A percentile compares a stretch with the other conserved stretches of the same genome.
Conservation (phyloP, 2,888 invertebrate genomes). For the Tipula vernalis region DNA sequence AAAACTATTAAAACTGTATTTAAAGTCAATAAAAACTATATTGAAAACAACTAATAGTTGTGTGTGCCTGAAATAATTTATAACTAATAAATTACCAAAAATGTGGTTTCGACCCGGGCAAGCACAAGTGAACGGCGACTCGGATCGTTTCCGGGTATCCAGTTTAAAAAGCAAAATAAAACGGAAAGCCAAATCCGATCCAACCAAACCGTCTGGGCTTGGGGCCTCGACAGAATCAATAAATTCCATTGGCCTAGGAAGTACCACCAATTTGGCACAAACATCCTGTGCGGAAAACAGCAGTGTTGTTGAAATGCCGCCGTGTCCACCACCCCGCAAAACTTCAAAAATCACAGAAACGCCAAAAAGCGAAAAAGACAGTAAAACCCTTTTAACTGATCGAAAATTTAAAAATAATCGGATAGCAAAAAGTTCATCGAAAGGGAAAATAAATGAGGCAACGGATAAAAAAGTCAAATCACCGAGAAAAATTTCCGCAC, state of each 20-base stretch:
- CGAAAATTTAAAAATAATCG: conserved; percentile 31
- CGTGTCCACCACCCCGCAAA: conserved; percentile 5
- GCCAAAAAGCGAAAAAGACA: conserved; percentile 14
- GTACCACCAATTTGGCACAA: neutral
- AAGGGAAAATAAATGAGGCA: conserved; percentile 24
- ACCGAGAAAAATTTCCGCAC: conserved; percentile 24
- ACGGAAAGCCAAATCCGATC: neutral
- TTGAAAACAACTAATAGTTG: neutral
- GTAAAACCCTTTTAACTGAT: conserved; percentile 28
- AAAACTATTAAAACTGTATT: neutral
- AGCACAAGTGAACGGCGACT: conserved; percentile 13
- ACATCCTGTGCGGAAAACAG: neutral
- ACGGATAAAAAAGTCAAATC: conserved; percentile 24
- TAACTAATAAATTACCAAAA: neutral
- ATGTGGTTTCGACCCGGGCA: conserved; percentile 20
- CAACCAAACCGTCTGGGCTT: neutral
- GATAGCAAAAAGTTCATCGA: conserved; percentile 30
- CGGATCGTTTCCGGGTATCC: conserved; percentile 20
- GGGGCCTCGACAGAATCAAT: neutral
- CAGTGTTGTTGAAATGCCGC: neutral
- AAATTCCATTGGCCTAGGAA: neutral
- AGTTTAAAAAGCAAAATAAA: conserved; percentile 14
- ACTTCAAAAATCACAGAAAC: neutral
- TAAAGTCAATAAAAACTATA: neutral
- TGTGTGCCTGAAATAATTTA: neutral